Conservation (phyloP, 2,888 invertebrate species). For the Mylabris sibirica region DNA sequence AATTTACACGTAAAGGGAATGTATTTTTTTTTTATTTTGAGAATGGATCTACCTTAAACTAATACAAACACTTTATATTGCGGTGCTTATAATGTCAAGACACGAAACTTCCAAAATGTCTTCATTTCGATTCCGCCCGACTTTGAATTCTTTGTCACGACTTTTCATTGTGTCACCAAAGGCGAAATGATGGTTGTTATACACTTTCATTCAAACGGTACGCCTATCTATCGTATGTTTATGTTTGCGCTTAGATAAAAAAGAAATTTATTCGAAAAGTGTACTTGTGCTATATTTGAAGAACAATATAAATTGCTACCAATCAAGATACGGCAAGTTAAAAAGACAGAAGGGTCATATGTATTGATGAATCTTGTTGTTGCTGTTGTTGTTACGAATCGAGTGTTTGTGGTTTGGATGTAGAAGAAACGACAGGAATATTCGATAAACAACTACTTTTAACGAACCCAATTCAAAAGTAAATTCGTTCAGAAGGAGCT, state of each 20-base stretch:
- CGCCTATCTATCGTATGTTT: constrained; percentile 28
- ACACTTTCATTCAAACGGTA: constrained; percentile 17
- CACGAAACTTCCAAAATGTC: constrained; percentile 50
- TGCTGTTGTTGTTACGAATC: constrained; percentile 22
- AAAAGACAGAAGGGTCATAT: constrained; percentile 19
- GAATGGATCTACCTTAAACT: neutral
- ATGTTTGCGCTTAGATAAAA: constrained; percentile 24
- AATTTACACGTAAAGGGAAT: constrained; percentile 7
- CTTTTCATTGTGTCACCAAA: constrained; percentile 51
- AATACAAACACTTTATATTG: constrained; percentile 28
- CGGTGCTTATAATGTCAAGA: constrained; percentile 51
- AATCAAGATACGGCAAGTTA: constrained; percentile 27
- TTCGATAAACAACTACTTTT: constrained; percentile 37
- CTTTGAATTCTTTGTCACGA: constrained; percentile 53
- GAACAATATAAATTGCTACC: constrained; percentile 33
- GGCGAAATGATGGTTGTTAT: constrained; percentile 9
- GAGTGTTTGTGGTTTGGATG: constrained; percentile 21
- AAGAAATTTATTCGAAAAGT: constrained; percentile 31
- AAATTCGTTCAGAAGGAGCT: constrained; percentile 23
- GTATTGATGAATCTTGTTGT: constrained; percentile 30
- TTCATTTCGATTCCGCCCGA: constrained; percentile 54
- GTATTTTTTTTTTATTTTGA: neutral
- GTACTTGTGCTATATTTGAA: constrained; percentile 20
- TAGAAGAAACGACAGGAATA: constrained; percentile 17
- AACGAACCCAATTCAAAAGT: constrained; percentile 36